Percentiles rank a stretch among this genome's conserved stretches.
Evolutionary conservation across 2,113 vertebrate species (phyloP).

Genomic region (Plecturocebus donacophilus): DNA sequence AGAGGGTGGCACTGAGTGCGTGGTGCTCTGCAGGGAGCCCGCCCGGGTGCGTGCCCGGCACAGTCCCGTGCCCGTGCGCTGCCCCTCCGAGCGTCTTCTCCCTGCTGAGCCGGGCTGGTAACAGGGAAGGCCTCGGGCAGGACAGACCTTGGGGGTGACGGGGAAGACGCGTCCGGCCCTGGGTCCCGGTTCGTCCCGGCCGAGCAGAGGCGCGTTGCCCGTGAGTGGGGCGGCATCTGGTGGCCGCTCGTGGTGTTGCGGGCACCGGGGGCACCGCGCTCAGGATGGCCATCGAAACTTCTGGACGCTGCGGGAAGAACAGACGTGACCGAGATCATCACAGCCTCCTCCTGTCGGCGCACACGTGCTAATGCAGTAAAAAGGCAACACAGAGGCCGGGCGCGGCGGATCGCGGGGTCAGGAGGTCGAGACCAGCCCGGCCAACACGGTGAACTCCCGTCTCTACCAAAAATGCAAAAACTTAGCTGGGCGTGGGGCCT

Average conservation of each 20-base stretch:
- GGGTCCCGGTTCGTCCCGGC: rapidly evolving
- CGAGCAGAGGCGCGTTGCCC: not conserved
- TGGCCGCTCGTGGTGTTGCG: not conserved
- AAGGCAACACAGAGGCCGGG: not conserved
- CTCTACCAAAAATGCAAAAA: too few species aligned
- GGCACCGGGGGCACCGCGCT: too few species aligned
- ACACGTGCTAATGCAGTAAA: not conserved
- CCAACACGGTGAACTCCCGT: too few species aligned
- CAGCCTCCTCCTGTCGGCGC: not conserved
- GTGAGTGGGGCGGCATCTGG: not conserved
- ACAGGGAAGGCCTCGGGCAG: not conserved
- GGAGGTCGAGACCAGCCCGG: too few species aligned
- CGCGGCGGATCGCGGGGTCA: too few species aligned
- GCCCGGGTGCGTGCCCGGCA: rapidly evolving
- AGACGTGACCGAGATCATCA: not conserved
- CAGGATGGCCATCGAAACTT: not conserved
- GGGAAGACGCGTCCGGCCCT: rapidly evolving
- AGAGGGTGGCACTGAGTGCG: too few species aligned
- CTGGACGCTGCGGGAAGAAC: not conserved
- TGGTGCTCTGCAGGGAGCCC: too few species aligned
- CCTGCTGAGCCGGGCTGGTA: rapidly evolving
- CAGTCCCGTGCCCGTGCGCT: not conserved
- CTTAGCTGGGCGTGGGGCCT: rapidly evolving
- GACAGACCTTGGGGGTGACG: not conserved
- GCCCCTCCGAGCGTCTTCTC: not conserved